phyloP scores from a whole-genome alignment of 2,797 vertebrate genomes.

The Myotis vivesi region DNA sequence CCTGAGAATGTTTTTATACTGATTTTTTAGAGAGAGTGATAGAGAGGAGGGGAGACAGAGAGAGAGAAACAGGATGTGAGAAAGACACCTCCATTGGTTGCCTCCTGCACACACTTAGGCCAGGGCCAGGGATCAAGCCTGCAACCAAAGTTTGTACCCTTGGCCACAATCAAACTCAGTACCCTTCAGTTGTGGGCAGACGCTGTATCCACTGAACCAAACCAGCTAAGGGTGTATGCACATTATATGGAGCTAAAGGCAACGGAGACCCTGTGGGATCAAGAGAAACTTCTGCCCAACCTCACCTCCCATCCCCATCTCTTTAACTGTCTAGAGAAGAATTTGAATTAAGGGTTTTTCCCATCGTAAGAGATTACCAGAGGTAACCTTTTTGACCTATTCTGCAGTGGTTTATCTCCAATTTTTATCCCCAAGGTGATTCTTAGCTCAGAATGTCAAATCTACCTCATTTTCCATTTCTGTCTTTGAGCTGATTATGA shows the following conservation, averaged over 20 bases:
- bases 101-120: too few relatives aligned
- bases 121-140: too few relatives aligned
- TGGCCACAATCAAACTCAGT: too few relatives aligned
- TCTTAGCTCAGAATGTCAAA: not conserved
- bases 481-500: not conserved
- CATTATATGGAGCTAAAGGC: not conserved
- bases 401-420: not conserved
- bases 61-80: too few relatives aligned
- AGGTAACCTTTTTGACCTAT: not conserved
- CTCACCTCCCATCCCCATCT: not conserved
- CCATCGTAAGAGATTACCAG: not conserved
- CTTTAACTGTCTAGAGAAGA: not conserved
- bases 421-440: not conserved
- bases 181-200: too few relatives aligned
- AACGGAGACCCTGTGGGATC: not conserved
- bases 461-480: not conserved
- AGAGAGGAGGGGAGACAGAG: too few relatives aligned
- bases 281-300: not conserved
- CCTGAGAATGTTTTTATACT: too few relatives aligned
- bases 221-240: not conserved
- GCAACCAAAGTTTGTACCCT: too few relatives aligned
- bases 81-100: too few relatives aligned
- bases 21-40: too few relatives aligned
- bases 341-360: not conserved
- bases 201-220: too few relatives aligned